A percentile compares a stretch with the other conserved stretches of the same genome.
Evolutionary conservation across 2,797 vertebrate species (phyloP).

Genomic region (Tangara arthus): DNA sequence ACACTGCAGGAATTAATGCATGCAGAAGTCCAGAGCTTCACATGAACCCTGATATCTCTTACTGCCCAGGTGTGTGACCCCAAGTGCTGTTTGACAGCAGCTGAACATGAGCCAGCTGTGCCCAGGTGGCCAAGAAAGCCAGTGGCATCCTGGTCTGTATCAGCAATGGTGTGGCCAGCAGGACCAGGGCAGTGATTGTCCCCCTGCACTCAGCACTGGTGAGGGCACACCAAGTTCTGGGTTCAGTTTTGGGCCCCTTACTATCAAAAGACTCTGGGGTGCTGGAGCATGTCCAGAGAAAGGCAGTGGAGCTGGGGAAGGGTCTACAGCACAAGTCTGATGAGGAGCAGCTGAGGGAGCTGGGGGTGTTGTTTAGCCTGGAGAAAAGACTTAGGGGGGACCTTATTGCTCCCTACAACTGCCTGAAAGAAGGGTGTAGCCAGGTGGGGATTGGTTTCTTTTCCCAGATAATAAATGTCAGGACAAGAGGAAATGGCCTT

Average conservation of each 20-base stretch:
- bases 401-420: accelerated
- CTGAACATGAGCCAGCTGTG: background rate
- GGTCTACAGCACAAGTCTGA: background rate
- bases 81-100: background rate
- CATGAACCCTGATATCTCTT: background rate
- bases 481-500: background rate
- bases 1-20: background rate
- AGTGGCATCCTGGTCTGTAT: accelerated
- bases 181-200: accelerated
- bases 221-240: background rate
- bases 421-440: accelerated
- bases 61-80: background rate
- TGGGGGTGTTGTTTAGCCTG: background rate
- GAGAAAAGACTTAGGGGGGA: background rate
- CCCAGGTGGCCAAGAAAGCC: background rate
- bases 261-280: background rate
- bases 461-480: background rate
- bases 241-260: background rate
- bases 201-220: accelerated
- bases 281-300: background rate
- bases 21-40: background rate
- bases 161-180: background rate
- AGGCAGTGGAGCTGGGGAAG: background rate
- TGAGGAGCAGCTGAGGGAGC: background rate
- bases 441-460: accelerated